Percentiles rank a stretch among this genome's conserved stretches.
These are phyloP conservation scores for Macquaria australasica DNA, from an alignment of 2,113 vertebrate species.

Conservation along the genomic window DNA sequence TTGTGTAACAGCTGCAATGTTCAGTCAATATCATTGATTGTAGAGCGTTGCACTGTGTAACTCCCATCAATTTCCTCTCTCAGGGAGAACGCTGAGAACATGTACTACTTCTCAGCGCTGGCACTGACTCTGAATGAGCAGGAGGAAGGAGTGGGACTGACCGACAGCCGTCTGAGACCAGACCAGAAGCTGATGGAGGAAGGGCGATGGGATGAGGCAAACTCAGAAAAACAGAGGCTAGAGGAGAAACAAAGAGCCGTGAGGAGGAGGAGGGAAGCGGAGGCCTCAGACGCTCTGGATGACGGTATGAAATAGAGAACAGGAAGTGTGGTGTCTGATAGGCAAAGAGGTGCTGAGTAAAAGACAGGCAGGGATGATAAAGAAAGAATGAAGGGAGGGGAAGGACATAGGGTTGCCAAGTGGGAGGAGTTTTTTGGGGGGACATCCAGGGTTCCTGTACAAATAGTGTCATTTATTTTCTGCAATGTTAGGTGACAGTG, in stretches of 20 bases:
- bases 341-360: background rate
- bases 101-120: conserved; percentile 96
- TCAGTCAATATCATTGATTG: conserved; percentile 24
- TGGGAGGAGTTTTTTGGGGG: background rate
- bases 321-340: background rate
- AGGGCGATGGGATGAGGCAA: conserved; percentile 96
- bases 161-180: conserved; percentile 93
- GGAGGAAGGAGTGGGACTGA: conserved; percentile 88
- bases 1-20: conserved; percentile 19
- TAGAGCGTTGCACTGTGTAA: background rate
- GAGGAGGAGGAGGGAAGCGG: conserved; percentile 89
- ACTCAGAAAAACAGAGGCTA: conserved; percentile 94
- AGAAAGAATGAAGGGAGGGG: background rate
- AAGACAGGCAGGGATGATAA: background rate
- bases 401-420: background rate
- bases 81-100: conserved; percentile 97
- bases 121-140: conserved; percentile 95
- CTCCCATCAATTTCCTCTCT: background rate
- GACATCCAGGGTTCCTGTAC: background rate
- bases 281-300: conserved; percentile 86
- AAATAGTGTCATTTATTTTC: conserved; percentile 13
- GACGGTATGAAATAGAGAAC: conserved; percentile 85
- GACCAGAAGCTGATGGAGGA: conserved; percentile 98
- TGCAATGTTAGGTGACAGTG: background rate
- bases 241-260: conserved; percentile 95